Base-by-base conservation (phyloP, 2,888 invertebrate species). In the Agrotis clavis region DNA sequence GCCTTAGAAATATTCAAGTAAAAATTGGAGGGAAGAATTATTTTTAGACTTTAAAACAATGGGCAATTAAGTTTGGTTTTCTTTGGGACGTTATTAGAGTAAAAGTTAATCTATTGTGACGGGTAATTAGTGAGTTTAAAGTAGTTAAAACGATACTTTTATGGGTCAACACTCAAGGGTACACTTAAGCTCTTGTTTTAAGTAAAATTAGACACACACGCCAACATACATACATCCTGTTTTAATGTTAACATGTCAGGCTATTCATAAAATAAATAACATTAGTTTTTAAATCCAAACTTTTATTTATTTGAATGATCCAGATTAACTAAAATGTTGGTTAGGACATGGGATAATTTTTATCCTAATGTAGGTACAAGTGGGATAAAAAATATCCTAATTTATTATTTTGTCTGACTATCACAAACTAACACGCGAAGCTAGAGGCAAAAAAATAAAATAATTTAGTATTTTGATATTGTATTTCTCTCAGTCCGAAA, bases 1-100 rank as follows among this genome's bases (percentile, higher is more conserved):
- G 59, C 25, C 25, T 25, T 47, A 50, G 41, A 78, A 78, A 78
- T 63, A 47, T 82, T 35, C 4, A 13, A 66, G 56, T 11, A 59
- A 48, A 72, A 71, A 51, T 62, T 67, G 54, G 62, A 45, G 45
- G 47, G 48, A 51, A 51, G 53, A 61, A 30, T 48, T 80, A 80
- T 80, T 80, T 83, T 79, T 79, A 73, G 68, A 79, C 51, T 78
- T 62, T 51, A 14, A 64, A 64, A 80, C 84, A 81, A 81, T 83
- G 65, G 68, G 71, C 56, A 81, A 81, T 81, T 81, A 81, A 75
- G 53, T 73, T 57, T 25, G 19, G 50, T 25, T 66, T 57, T 64
- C 41, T 54, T 56, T 41, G 19, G 16, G 45, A 63, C 62, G 56
- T 83, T 80, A 54, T 66, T 62, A 65, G 74, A 67, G 35, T 60